A percentile compares a stretch with the other conserved stretches of the same genome.
Evolutionary conservation across 2,888 invertebrate genomes (phyloP).

Genomic region (Amphiduros pacificus): DNA sequence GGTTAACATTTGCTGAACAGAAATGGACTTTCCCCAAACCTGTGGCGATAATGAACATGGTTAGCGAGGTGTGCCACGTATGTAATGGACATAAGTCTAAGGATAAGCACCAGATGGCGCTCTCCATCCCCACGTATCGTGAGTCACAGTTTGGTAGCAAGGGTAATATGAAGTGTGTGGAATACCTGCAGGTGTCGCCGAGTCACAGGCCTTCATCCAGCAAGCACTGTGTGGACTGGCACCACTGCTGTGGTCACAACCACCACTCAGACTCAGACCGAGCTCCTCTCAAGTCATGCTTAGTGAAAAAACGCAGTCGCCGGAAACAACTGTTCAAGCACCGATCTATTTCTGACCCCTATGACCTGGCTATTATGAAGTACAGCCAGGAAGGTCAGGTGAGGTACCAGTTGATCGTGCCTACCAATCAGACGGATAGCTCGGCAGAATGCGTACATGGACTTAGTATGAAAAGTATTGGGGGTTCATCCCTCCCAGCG

Average conservation of each 20-base stretch:
- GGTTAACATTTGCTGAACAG: too few relatives aligned
- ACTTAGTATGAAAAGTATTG: conserved; percentile 5
- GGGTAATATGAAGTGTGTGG: conserved; percentile 20
- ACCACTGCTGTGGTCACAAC: background rate
- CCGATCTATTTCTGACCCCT: conserved; percentile 29
- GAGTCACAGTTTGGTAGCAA: too few relatives aligned
- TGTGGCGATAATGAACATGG: too few relatives aligned
- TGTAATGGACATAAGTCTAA: too few relatives aligned
- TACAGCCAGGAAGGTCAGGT: conserved; percentile 29
- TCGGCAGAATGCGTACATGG: conserved; percentile 13
- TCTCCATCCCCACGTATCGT: too few relatives aligned
- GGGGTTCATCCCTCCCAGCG: conserved; percentile 3
- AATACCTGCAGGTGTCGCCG: conserved; percentile 27
- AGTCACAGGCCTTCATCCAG: conserved; percentile 6
- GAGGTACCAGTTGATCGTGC: conserved; percentile 24
- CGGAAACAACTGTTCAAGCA: conserved; percentile 14
- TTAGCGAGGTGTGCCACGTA: too few relatives aligned
- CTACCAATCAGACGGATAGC: background rate
- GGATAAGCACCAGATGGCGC: too few relatives aligned
- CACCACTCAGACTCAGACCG: background rate
- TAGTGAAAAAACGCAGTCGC: conserved; percentile 12
- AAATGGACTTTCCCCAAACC: too few relatives aligned
- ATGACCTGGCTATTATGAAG: conserved; percentile 23
- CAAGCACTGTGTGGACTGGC: background rate
- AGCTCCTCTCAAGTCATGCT: conserved; percentile 27